Percentiles rank a stretch among this genome's conserved stretches.
Conservation (phyloP, 2,113 vertebrate genomes). For the Platichthys flesus region DNA sequence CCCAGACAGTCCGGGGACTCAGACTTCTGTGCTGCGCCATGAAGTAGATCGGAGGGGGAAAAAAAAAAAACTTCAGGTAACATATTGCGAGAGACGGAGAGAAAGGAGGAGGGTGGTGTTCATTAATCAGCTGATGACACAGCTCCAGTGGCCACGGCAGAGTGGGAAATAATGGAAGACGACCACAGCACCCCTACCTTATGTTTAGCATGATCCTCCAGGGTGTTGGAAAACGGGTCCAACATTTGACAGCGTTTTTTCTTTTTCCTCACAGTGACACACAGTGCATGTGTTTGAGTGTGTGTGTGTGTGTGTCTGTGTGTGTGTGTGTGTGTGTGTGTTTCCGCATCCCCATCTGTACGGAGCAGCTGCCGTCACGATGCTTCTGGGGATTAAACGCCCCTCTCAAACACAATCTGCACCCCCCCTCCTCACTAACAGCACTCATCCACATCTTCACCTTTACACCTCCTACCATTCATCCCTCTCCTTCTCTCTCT, state of each 20-base stretch:
- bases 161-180: constrained; percentile 59
- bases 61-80: background rate
- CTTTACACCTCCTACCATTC: constrained; percentile 39
- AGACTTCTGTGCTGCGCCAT: constrained; percentile 4
- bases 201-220: constrained; percentile 63
- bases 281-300: constrained; percentile 3
- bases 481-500: constrained; percentile 6
- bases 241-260: constrained; percentile 49
- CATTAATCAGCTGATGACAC: constrained; percentile 68
- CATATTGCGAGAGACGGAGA: constrained; percentile 27
- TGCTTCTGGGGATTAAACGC: constrained; percentile 75
- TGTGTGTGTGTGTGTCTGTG: background rate
- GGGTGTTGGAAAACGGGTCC: constrained; percentile 58
- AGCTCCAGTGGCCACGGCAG: constrained; percentile 41
- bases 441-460: constrained; percentile 52
- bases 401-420: constrained; percentile 70
- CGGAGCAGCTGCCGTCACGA: constrained; percentile 70
- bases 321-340: constrained; percentile 13
- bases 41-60: constrained; percentile 3
- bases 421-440: constrained; percentile 17
- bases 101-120: constrained; percentile 43
- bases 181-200: constrained; percentile 64
- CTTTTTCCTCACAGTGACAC: constrained; percentile 23
- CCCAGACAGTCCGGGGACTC: constrained; percentile 32
- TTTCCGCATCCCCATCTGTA: constrained; percentile 70